Base-by-base conservation (phyloP, 2,113 vertebrate species). In the Picathartes gymnocephalus region DNA sequence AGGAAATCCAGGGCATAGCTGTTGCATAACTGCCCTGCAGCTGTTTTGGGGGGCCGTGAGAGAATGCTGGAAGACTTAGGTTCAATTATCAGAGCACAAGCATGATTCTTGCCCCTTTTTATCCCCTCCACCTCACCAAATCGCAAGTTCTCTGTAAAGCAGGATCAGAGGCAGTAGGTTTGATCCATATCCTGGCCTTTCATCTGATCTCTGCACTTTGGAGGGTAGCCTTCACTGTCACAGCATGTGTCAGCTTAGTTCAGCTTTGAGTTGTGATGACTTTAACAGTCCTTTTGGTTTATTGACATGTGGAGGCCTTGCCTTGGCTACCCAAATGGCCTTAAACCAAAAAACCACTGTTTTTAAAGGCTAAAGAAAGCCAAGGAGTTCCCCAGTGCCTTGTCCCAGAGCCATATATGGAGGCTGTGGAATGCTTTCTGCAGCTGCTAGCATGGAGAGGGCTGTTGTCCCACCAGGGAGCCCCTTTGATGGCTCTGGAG, bases 151-250 rank as follows among this genome's bases (percentile, higher is more conserved):
- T 73, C 27, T 86, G 47, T 27, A 47, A 68, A 54, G 57, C 48
- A 40, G 24, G 23, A 24, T 66, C 50, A 57, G 64, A 83, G 45
- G 40, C n/a, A 42, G 17, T 50, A 50, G 15, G 19, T 58, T 70
- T 78, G n/a, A 30, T 77, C n/a, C 35, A 7, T 61, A 47, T 62
- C 50, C 56, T 58, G 73, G 24, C 6, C 56, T 71, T 81, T 35
- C 30, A 33, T 57, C 33, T 1, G 1, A 19, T 57, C 30, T 62
- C 39, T 73, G 69, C 23, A 2, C 39, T 47, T 58, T 22, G 35
- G 28, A 77, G 13, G 21, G 45, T 4, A 15, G 4, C 37, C 21
- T 69, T 81, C 24, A 23, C 31, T 0, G 0, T 58, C 56, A 50
- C 42, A 37, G 28, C 17, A 9, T 1, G 0, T 53, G n/a, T 71